Evolutionary conservation across 2,113 vertebrate species (phyloP).

Genomic region (Seriola aureovittata): DNA sequence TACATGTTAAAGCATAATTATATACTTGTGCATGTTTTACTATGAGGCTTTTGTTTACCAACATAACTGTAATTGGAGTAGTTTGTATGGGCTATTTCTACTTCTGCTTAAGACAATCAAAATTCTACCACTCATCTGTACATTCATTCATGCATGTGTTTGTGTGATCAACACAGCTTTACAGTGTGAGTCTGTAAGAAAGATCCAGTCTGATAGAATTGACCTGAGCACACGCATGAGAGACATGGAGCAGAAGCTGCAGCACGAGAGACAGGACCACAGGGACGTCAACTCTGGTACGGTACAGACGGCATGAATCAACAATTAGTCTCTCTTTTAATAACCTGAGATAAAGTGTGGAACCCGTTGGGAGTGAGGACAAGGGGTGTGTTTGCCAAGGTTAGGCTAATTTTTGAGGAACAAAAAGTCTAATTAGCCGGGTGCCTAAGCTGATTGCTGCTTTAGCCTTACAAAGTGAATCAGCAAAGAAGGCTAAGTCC

Average conservation of each 20-base stretch:
- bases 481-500: constrained; percentile 22
- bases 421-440: constrained; percentile 63
- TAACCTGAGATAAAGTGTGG: constrained; percentile 49
- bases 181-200: constrained; percentile 64
- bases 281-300: constrained; percentile 82
- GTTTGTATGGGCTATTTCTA: not conserved
- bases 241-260: constrained; percentile 77
- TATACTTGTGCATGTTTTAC: not conserved
- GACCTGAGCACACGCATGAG: constrained; percentile 73
- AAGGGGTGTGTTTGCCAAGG: constrained; percentile 50
- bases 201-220: constrained; percentile 70
- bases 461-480: constrained; percentile 38
- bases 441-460: constrained; percentile 54
- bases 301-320: constrained; percentile 28
- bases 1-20: constrained; percentile 2
- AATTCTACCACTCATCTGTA: not conserved
- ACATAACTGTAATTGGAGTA: not conserved
- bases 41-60: not conserved
- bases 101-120: not conserved
- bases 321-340: constrained; percentile 55
- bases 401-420: constrained; percentile 54
- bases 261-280: constrained; percentile 75
- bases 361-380: constrained; percentile 37
- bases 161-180: constrained; percentile 69
- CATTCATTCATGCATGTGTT: constrained; percentile 15